Base-by-base conservation (phyloP, 2,797 vertebrate species). In the Rhinichthys osculus region DNA sequence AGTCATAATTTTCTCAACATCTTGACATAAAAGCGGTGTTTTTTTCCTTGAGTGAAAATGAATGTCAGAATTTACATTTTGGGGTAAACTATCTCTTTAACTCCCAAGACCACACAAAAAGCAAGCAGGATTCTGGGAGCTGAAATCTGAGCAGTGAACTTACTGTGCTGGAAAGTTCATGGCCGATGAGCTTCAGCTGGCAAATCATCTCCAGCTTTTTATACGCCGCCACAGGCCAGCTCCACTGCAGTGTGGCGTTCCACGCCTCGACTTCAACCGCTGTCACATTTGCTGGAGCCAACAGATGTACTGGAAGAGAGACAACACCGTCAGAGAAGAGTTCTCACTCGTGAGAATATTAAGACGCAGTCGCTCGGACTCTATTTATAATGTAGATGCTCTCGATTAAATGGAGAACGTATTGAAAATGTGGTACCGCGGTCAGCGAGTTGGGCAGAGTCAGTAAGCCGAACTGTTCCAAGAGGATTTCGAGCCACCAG, bases 401-500 rank as follows among this genome's bases (percentile, higher is more conserved):
- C 59, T 72, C 2, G 13, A 33, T 85, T 19, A 54, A 13, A 30
- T 17, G 52, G 14, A 21, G 4, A 11, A 59, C 10, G 16, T 21
- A 74, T 33, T 73, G 71, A 23, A 64, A 71, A 35, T 40, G 27
- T 7, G 13, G 38, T 85, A 96, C 96, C 92, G 92, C 95, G 94
- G 83, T 94, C 91, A 71, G 79, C 78, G 57, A 96, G 86, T 69
- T 92, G 90, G 76, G 93, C 94, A 0, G 90, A 89, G 90, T 96
- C 92, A 0, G 40, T 91, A 35, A 95, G 90, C 86, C 71, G 92
- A 85, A 92, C 80, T 14, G 77, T 87, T 82, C 95, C 96, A 0
- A 96, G 90, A 64, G 44, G 72, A 91, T 96, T 96, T 83, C 17
- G 62, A 38, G 94, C 95, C 27, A 90, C 85, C 85, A 96, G 90